A percentile compares a stretch with the other conserved stretches of the same genome.
These are phyloP conservation scores for Spisula solida DNA, from an alignment of 2,888 invertebrate genomes.

Conservation along the genomic window DNA sequence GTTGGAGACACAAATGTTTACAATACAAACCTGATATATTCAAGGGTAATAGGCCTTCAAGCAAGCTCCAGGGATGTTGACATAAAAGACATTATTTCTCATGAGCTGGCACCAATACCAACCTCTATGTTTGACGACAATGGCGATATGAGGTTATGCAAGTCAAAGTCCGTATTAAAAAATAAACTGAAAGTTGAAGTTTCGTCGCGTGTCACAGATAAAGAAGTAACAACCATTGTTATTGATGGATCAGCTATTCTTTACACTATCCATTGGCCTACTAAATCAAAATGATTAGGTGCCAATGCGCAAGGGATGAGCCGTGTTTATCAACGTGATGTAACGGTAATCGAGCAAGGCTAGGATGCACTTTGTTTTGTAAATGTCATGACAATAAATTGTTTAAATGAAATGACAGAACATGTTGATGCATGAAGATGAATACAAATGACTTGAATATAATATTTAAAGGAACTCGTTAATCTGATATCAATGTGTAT, in stretches of 20 bases:
- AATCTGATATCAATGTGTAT: too few relatives aligned
- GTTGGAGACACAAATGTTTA: slow-evolving; percentile 44
- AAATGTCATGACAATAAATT: too few relatives aligned
- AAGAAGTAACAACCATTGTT: neutral
- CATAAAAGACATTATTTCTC: slow-evolving; percentile 17
- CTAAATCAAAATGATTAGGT: neutral
- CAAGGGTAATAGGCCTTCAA: slow-evolving; percentile 49
- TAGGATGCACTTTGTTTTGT: too few relatives aligned
- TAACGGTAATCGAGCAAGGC: too few relatives aligned
- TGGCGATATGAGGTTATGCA: slow-evolving; percentile 41
- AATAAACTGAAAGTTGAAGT: neutral
- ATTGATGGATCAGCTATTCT: slow-evolving; percentile 53
- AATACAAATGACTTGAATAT: too few relatives aligned
- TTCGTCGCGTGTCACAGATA: neutral
- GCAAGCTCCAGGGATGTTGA: slow-evolving; percentile 45
- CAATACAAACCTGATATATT: slow-evolving; percentile 54
- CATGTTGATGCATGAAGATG: too few relatives aligned
- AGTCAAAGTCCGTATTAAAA: slow-evolving; percentile 33
- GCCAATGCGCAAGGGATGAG: too few relatives aligned
- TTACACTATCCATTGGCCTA: slow-evolving; percentile 34
- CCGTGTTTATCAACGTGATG: too few relatives aligned
- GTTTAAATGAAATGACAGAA: too few relatives aligned
- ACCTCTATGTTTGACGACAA: slow-evolving; percentile 53
- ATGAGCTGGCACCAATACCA: slow-evolving; percentile 50
- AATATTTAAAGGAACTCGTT: too few relatives aligned